These are phyloP conservation scores for Rhabdomys pumilio DNA, from an alignment of 2,797 vertebrate species.

Conservation along the genomic window DNA sequence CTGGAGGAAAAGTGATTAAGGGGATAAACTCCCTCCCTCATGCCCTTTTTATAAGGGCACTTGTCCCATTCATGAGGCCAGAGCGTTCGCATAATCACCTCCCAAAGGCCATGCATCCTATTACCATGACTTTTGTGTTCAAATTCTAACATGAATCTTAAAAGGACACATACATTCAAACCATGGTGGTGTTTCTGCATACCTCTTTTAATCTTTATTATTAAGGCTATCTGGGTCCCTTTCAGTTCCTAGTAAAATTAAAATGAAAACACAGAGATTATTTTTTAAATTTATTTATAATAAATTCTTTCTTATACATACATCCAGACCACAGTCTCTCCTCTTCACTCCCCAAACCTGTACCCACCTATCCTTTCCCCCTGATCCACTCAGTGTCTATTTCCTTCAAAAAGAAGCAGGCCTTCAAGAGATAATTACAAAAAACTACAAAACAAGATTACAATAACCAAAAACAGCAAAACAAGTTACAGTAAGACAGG, in stretches of 20 bases:
- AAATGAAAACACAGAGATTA: not conserved
- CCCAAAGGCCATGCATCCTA: not conserved
- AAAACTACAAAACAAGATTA: not conserved
- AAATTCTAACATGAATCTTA: not conserved
- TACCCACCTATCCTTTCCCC: no score
- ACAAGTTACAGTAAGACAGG: not conserved
- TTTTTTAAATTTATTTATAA: not conserved
- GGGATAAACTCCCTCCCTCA: not conserved
- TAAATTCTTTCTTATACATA: not conserved
- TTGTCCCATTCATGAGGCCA: not conserved
- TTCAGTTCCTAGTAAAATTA: not conserved
- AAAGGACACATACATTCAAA: not conserved
- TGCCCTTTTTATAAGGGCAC: not conserved
- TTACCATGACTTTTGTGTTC: not conserved
- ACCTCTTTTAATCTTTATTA: not conserved
- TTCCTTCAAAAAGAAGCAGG: not conserved
- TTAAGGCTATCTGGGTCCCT: not conserved
- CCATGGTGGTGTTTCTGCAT: not conserved
- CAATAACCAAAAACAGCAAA: not conserved
- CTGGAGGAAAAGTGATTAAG: not conserved
- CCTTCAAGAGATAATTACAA: no score
- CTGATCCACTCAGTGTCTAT: no score
- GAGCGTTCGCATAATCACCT: not conserved
- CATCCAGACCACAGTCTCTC: not conserved
- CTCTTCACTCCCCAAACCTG: not conserved